Conservation (phyloP, 2,113 vertebrate species). For the Elaphurus davidianus region DNA sequence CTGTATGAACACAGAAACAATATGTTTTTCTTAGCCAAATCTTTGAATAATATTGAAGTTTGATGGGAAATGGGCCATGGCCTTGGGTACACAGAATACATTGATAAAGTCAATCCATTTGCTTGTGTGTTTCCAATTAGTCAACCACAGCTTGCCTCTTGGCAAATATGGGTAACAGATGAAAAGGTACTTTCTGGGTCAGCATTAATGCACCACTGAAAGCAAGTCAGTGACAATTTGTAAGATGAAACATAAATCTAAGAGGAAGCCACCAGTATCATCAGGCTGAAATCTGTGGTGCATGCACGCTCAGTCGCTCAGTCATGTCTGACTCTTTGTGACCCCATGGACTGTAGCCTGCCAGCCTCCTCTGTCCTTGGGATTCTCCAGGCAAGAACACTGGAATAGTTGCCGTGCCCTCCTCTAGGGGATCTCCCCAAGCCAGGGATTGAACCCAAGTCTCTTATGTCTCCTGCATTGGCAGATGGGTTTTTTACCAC, state of each 20-base stretch:
- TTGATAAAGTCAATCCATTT: background rate
- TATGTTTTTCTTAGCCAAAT: background rate
- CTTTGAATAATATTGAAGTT: background rate
- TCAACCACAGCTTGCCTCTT: constrained; percentile 7
- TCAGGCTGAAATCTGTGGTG: background rate
- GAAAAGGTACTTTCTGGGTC: constrained; percentile 16
- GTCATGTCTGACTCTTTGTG: background rate
- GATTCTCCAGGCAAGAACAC: background rate
- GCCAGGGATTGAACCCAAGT: background rate
- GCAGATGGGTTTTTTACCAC: background rate
- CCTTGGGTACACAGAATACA: background rate
- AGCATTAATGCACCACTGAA: constrained; percentile 8
- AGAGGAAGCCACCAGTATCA: background rate
- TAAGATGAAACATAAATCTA: background rate
- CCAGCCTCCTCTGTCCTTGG: background rate
- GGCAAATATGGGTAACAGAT: constrained; percentile 12
- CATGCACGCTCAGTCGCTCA: background rate
- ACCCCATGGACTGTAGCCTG: background rate
- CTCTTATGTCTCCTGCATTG: background rate
- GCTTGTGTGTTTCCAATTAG: constrained; percentile 18
- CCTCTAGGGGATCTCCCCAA: background rate
- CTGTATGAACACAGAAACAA: background rate
- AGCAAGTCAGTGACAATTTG: background rate
- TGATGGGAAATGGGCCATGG: background rate
- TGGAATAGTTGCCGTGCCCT: background rate